Base-by-base conservation (phyloP, 2,797 vertebrate genomes). In the Chiroxiphia lanceolata region DNA sequence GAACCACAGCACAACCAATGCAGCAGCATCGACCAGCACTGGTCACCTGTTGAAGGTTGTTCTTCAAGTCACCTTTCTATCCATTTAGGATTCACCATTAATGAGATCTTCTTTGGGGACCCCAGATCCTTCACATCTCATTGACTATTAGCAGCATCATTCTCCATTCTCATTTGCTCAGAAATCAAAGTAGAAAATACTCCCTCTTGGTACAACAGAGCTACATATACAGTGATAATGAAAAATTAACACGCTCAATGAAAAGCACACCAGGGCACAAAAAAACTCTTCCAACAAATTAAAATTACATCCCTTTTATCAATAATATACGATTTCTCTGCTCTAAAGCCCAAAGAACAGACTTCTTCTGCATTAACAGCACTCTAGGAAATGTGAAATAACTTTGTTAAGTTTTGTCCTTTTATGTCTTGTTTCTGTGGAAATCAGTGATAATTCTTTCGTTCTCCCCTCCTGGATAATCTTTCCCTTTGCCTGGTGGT, bases 101-200 rank as follows among this genome's bases (percentile, higher is more conserved):
- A 69, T 25, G 45, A n/a, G 36, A 59, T n/a, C 8, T 2, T 29
- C 87, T 92, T 74, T 91, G 67, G 51, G 78, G 72, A 90, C 67
- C 11, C n/a, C 51, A 90, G 72, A 80, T 77, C 63, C 57, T 91
- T 94, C 87, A 51, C 74, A 88, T 86, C 70, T 74, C 61, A 40
- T 81, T 94, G 84, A 89, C 63, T 69, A 83, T 70, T 16, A 93
- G 61, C 63, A 91, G 72, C 71, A 72, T 51, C 71, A 64, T 61
- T 83, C 53, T 94, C 63, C 63, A 54, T 54, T 91, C 69, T 84
- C 80, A 76, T 86, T 87, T 95, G 59, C 71, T 80, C 60, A 85
- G 50, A 95, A 97, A 94, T 86, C 45, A 86, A 76, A 86, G 78
- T 7, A 93, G 63, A 82, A 95, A 91, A 90, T 45, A 26, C 5